Evolutionary conservation across 1,140 invertebrate genomes (phyloP).

Genomic region (Cotesia typhae): DNA sequence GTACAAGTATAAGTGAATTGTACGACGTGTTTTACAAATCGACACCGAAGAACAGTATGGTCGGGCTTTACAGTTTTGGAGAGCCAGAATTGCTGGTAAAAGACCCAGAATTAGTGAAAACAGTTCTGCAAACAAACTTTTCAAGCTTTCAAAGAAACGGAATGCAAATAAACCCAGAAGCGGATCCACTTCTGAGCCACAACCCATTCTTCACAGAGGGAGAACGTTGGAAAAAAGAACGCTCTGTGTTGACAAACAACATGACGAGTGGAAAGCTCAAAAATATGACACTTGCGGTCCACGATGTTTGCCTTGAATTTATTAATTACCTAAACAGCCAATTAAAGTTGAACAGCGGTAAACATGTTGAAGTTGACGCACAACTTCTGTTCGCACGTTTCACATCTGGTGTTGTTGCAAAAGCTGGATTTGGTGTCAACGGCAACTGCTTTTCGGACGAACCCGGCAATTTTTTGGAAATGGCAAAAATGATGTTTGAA

Average conservation of each 20-base stretch:
- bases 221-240: conserved; percentile 39
- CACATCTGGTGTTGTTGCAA: conserved; percentile 65
- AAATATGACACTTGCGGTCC: conserved; percentile 19
- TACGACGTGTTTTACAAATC: conserved; percentile 39
- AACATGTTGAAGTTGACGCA: conserved; percentile 43
- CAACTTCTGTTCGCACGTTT: conserved; percentile 58
- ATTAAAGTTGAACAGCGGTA: neutral
- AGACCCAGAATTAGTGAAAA: conserved; percentile 52
- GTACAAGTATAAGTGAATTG: conserved; percentile 30
- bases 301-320: conserved; percentile 38
- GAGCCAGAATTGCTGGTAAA: conserved; percentile 47
- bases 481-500: conserved; percentile 44
- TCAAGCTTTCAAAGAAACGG: conserved; percentile 44
- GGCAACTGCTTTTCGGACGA: conserved; percentile 42
- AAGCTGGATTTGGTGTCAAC: conserved; percentile 62
- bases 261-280: conserved; percentile 44
- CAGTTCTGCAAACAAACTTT: conserved; percentile 53
- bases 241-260: conserved; percentile 35
- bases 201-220: conserved; percentile 52
- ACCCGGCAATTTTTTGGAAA: conserved; percentile 27
- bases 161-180: neutral
- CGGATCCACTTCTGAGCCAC: conserved; percentile 45
- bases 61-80: conserved; percentile 47
- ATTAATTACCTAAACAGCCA: conserved; percentile 33
- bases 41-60: conserved; percentile 38